Evolutionary conservation across 2,797 vertebrate genomes (phyloP), one percentile per base, ranked within the genome.

Genomic region (Pipistrellus pygmaeus): DNA sequence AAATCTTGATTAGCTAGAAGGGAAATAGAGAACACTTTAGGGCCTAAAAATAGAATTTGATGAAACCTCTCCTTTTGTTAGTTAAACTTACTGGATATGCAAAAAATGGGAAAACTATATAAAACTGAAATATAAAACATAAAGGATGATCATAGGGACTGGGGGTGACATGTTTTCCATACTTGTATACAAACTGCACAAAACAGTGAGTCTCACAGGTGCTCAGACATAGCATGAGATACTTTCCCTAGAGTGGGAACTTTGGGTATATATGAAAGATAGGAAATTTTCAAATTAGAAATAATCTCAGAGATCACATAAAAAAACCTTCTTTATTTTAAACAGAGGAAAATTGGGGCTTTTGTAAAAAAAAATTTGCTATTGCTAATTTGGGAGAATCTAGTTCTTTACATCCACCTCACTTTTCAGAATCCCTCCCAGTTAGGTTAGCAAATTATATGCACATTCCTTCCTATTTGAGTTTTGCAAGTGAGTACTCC

Each of bases 401-500:
- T 75, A 62, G 27, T n/a, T 93, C 48, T 95, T 9, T 46, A 68
- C 7, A 91, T 90, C n/a, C 69, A 68, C 5, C 41, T 90, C 44
- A 48, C 44, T 90, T 82, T 89, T 91, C 55, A 88, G 48, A 92
- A 35, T 72, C 11, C n/a, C 57, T 95, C 91, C 84, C n/a, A 81
- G 35, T 93, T 92, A 88, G 64, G 75, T 88, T 93, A 96, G 90
- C 78, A 93, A 85, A 94, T 96, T 95, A 78, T n/a, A 73, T 15
- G 17, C 18, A 92, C 35, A 94, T 95, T 86, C 62, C 20, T 94
- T 35, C 69, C 30, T 32, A 46, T 78, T 87, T 91, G 75, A 92
- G 81, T 92, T 96, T 95, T 92, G 91, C 75, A 95, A 91, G 85
- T 71, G 87, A 84, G 85, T 76, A 95, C 90, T 94, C 85, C 89